These are phyloP conservation scores for Glandiceps talaboti DNA, from an alignment of 53 echinoderm and acorn worm species.

Conservation along the genomic window DNA sequence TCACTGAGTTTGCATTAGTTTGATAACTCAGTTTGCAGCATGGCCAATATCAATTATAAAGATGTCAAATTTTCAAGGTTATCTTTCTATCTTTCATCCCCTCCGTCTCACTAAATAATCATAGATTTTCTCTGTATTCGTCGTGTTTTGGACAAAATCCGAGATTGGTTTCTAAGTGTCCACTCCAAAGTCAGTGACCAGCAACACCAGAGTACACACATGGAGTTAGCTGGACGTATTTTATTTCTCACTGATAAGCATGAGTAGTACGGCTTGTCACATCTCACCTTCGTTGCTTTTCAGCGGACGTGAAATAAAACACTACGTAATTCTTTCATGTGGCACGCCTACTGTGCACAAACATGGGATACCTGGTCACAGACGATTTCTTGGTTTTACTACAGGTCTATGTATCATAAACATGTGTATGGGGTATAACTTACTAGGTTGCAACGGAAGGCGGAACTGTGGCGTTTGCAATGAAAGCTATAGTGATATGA, in stretches of 20 bases:
- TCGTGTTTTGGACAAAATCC: background rate
- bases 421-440: background rate
- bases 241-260: background rate
- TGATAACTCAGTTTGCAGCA: too few relatives aligned
- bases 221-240: background rate
- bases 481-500: background rate
- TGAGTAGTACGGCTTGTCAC: background rate
- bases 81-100: too few relatives aligned
- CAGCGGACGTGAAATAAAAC: background rate
- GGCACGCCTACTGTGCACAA: background rate
- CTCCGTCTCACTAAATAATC: too few relatives aligned
- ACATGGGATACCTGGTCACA: background rate
- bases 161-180: background rate
- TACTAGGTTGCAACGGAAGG: background rate
- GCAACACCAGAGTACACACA: background rate
- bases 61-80: too few relatives aligned
- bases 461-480: background rate
- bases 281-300: background rate
- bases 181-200: background rate
- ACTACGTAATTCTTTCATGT: too few relatives aligned
- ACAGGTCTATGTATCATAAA: too few relatives aligned
- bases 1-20: too few relatives aligned
- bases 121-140: too few relatives aligned
- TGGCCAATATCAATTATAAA: too few relatives aligned
- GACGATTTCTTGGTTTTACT: too few relatives aligned